Conservation (phyloP, 2,113 vertebrate genomes). For the Hemicordylus capensis region DNA sequence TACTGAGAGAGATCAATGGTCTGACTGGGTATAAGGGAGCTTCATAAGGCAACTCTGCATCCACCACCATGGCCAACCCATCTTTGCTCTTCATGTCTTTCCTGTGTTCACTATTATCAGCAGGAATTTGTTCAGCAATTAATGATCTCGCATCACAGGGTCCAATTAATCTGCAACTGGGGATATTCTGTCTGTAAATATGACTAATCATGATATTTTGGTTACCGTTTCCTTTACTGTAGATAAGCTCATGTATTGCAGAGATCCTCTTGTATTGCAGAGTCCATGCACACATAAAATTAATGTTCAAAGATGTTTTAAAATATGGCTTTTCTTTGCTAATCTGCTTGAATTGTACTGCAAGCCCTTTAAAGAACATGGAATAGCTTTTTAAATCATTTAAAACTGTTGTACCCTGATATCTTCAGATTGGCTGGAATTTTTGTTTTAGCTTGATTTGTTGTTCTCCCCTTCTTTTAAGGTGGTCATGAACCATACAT, state of each 20-base stretch:
- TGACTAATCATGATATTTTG: background rate
- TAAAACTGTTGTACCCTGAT: background rate
- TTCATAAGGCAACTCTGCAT: too few species aligned
- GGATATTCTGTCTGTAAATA: background rate
- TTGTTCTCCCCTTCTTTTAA: constrained; percentile 47
- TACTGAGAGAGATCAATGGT: too few species aligned
- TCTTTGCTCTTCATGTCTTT: too few species aligned
- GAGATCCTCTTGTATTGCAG: background rate
- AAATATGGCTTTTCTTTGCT: background rate
- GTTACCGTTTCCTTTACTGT: background rate
- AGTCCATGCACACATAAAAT: background rate
- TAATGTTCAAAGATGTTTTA: background rate
- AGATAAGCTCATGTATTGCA: background rate
- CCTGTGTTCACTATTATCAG: too few species aligned
- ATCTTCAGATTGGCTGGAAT: background rate
- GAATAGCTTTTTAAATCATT: background rate
- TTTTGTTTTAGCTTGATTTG: background rate
- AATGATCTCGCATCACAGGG: too few species aligned
- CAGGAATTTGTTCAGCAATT: too few species aligned
- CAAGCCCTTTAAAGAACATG: background rate
- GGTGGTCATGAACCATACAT: constrained; percentile 84
- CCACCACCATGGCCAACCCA: too few species aligned
- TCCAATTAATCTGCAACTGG: background rate
- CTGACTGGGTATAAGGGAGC: too few species aligned
- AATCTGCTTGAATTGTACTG: background rate